These are phyloP conservation scores for Bos javanicus DNA, from an alignment of 2,113 vertebrate species.

Conservation along the genomic window DNA sequence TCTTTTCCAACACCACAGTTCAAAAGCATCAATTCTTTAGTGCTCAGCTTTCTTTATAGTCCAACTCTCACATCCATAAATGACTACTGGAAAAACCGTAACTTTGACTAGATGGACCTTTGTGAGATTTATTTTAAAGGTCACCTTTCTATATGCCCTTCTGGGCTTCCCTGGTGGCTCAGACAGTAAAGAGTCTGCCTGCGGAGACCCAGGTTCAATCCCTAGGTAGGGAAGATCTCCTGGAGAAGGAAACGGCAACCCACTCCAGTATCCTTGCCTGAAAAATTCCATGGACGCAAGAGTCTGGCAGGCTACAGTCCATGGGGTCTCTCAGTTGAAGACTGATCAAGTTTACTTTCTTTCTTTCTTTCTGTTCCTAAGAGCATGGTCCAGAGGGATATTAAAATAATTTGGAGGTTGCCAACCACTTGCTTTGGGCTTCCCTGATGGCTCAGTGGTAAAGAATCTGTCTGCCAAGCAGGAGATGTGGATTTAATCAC, in stretches of 20 bases:
- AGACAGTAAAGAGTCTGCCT: background rate
- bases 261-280: background rate
- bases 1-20: background rate
- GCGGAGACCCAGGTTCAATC: background rate
- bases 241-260: background rate
- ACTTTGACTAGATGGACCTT: background rate
- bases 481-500: background rate
- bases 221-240: background rate
- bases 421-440: constrained; percentile 83
- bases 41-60: background rate
- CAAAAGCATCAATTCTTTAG: background rate
- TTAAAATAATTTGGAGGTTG: constrained; percentile 68
- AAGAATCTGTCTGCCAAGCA: background rate
- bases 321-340: background rate
- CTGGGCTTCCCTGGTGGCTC: background rate
- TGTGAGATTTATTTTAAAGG: background rate
- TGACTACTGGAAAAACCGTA: background rate
- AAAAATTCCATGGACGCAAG: background rate
- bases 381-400: constrained; percentile 77
- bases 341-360: background rate
- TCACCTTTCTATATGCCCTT: constrained; percentile 56
- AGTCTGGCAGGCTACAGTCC: background rate
- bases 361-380: constrained; percentile 70
- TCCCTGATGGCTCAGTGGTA: background rate
- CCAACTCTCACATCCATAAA: background rate